Percentiles rank a stretch among this genome's conserved stretches.
These are phyloP conservation scores for Streptopelia turtur DNA, from an alignment of 2,797 vertebrate species.

Conservation along the genomic window DNA sequence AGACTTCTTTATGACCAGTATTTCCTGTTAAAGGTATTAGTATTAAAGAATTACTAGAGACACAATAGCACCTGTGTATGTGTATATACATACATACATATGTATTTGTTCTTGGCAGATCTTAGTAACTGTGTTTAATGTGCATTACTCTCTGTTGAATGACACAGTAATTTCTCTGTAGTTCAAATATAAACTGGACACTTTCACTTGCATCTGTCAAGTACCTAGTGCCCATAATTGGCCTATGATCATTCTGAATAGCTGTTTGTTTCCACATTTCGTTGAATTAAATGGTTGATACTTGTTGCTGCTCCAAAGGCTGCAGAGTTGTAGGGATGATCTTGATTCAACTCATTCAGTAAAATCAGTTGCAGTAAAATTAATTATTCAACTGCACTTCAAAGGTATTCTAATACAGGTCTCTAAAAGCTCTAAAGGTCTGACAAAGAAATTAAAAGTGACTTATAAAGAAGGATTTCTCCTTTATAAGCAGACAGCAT, in stretches of 20 bases:
- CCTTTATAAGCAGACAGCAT: background rate
- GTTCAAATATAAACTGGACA: background rate
- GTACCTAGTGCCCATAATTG: background rate
- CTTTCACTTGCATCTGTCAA: background rate
- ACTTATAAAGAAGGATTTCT: background rate
- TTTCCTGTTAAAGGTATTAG: conserved; percentile 4
- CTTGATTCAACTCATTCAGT: background rate
- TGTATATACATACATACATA: rapidly evolving
- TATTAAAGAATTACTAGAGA: background rate
- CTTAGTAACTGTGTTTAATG: background rate
- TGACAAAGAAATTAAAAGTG: background rate
- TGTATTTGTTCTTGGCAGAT: background rate
- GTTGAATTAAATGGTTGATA: background rate
- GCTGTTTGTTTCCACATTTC: background rate
- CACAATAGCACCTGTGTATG: rapidly evolving
- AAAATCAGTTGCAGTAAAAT: background rate
- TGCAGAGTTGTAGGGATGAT: background rate
- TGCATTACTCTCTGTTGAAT: background rate
- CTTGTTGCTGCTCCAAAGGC: background rate
- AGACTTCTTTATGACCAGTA: conserved; percentile 23
- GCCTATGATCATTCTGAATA: background rate
- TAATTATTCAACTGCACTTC: background rate
- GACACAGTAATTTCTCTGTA: background rate
- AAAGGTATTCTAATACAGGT: conserved; percentile 1
- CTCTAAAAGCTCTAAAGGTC: background rate